These are phyloP conservation scores for Bombus fervidus DNA, from an alignment of 1,140 invertebrate genomes.

Conservation along the genomic window DNA sequence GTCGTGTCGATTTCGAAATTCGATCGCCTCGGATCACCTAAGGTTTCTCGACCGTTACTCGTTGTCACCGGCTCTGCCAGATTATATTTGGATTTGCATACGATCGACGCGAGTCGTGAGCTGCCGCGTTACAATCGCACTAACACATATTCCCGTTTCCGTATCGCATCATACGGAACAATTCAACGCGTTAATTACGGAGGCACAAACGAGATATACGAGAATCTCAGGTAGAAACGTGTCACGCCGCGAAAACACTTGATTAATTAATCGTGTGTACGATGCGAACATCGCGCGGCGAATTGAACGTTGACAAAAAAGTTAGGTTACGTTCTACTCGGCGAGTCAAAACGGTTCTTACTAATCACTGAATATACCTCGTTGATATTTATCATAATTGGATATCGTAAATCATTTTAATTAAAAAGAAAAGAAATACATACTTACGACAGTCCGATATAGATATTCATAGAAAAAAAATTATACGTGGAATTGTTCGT, in stretches of 20 bases:
- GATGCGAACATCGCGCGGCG: slow-evolving; percentile 20
- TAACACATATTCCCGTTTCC: not conserved
- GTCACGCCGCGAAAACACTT: slow-evolving; percentile 53
- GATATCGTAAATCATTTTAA: slow-evolving; percentile 47
- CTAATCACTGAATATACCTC: slow-evolving; percentile 18
- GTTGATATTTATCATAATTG: slow-evolving; percentile 50
- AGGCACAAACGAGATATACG: slow-evolving; percentile 53
- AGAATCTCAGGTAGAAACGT: slow-evolving; percentile 54
- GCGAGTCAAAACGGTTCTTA: slow-evolving; percentile 49
- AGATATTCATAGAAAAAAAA: slow-evolving; percentile 4
- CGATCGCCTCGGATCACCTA: slow-evolving; percentile 70
- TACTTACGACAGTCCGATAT: not conserved
- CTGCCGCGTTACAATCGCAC: slow-evolving; percentile 35
- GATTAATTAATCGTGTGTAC: slow-evolving; percentile 60
- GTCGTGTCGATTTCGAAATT: slow-evolving; percentile 76
- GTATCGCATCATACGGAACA: slow-evolving; percentile 36
- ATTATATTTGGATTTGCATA: slow-evolving; percentile 51
- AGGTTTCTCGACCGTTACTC: slow-evolving; percentile 72
- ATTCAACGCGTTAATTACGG: slow-evolving; percentile 58
- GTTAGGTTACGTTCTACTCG: not conserved
- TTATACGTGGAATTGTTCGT: slow-evolving; percentile 24
- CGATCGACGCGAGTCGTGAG: slow-evolving; percentile 33
- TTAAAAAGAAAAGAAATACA: slow-evolving; percentile 41
- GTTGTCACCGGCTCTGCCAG: slow-evolving; percentile 41
- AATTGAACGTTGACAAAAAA: slow-evolving; percentile 21